These are phyloP conservation scores for Xestia rhomboidea DNA, from an alignment of 2,888 invertebrate genomes.

Conservation along the genomic window DNA sequence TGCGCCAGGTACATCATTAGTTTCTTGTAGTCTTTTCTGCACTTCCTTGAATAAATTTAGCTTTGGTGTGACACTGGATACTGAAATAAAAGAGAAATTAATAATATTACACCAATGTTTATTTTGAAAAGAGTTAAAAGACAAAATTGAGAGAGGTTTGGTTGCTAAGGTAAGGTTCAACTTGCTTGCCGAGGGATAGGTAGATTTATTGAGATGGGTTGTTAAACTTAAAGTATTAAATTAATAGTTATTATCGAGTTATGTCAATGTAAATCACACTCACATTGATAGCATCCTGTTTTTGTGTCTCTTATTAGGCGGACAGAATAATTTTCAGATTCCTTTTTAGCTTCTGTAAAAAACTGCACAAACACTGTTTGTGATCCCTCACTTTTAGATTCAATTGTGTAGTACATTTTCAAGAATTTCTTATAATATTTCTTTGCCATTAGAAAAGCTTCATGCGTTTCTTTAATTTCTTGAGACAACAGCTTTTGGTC, in stretches of 20 bases:
- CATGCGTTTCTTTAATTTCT: constrained; percentile 87
- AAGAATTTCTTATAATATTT: constrained; percentile 86
- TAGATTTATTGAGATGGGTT: background rate
- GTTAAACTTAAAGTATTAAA: background rate
- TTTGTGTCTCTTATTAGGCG: constrained; percentile 76
- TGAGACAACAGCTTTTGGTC: constrained; percentile 83
- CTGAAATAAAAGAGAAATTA: constrained; percentile 72
- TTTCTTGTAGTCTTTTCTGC: constrained; percentile 78
- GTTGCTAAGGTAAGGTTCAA: background rate
- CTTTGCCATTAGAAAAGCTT: constrained; percentile 87
- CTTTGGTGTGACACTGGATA: constrained; percentile 80
- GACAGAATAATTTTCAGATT: constrained; percentile 82
- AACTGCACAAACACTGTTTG: constrained; percentile 84
- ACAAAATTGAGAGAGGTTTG: background rate
- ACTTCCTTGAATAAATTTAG: constrained; percentile 77
- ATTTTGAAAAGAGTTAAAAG: background rate
- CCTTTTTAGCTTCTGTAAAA: constrained; percentile 85
- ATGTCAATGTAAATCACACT: constrained; percentile 58
- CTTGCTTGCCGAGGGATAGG: background rate
- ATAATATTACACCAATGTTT: background rate
- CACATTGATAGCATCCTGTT: constrained; percentile 80
- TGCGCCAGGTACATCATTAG: constrained; percentile 83
- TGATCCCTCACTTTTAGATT: constrained; percentile 74
- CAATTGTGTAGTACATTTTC: constrained; percentile 85
- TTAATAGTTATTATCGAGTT: background rate